Percentiles rank a stretch among this genome's conserved stretches.
Evolutionary conservation across 2,797 vertebrate genomes (phyloP).

Genomic region (Sandelia bainsii): DNA sequence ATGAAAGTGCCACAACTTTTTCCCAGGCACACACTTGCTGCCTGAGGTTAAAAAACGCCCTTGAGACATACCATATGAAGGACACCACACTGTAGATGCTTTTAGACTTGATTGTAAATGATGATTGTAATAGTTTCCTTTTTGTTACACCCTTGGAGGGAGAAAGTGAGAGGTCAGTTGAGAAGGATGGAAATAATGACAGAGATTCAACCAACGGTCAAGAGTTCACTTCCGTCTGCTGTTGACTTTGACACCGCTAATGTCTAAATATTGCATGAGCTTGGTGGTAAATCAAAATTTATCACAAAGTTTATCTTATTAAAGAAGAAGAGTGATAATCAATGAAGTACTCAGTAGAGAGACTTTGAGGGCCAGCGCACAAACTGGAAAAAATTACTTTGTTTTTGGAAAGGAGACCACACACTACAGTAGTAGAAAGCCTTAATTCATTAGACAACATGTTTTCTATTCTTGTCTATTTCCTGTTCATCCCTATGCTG

Average conservation of each 20-base stretch:
- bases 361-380: slow-evolving; percentile 1
- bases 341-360: slow-evolving; percentile 56
- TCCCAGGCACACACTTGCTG: slow-evolving; percentile 67
- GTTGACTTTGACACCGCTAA: slow-evolving; percentile 20
- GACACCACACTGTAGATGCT: slow-evolving; percentile 52
- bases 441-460: slow-evolving; percentile 3
- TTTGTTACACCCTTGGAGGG: slow-evolving; percentile 53
- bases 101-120: slow-evolving; percentile 70
- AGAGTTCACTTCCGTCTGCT: slow-evolving; percentile 19
- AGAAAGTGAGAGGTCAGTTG: slow-evolving; percentile 30
- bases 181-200: slow-evolving; percentile 35
- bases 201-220: slow-evolving; percentile 18
- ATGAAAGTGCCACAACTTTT: slow-evolving; percentile 64
- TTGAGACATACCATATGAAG: slow-evolving; percentile 50
- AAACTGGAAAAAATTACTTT: slow-evolving; percentile 38
- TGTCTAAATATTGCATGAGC: background rate
- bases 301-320: slow-evolving; percentile 74
- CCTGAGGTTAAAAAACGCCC: slow-evolving; percentile 67
- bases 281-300: slow-evolving; percentile 28
- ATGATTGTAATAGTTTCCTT: slow-evolving; percentile 59
- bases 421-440: background rate
- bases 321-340: slow-evolving; percentile 59
- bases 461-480: background rate
- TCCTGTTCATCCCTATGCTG: background rate
- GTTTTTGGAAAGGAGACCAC: slow-evolving; percentile 11